Evolutionary conservation across 2,797 vertebrate species (phyloP), one percentile per base, ranked within the genome.

Genomic region (Chaetodon trifasciatus): DNA sequence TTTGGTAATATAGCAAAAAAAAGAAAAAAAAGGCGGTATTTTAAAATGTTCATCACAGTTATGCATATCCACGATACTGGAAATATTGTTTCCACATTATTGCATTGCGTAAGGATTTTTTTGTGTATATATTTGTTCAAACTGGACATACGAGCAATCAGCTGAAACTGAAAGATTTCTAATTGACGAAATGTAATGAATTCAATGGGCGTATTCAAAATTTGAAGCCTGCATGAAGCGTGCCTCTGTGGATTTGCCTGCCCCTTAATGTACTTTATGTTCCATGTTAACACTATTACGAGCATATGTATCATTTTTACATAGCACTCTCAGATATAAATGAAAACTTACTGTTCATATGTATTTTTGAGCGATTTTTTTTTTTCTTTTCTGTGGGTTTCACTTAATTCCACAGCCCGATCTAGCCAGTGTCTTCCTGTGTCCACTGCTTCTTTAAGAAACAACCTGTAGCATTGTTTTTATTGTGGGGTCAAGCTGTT

Each of bases 331-430:
- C 13, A 11, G n/a, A 58, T 61, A 69, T 63, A 63, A 76, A 73
- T 40, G 21, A 78, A 79, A 73, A 68, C 77, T 66, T 64, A 66
- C 5, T 44, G 72, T 53, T 70, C 42, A 42, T 75, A 23, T 82
- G 76, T 82, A 64, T 76, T 65, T 84, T 58, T 15, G 57, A 64
- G 53, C 58, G 16, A 7, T 37, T 69, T 69, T 77, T 6, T 1
- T 4, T 28, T 19, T 28, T 47, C 19, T 24, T 37, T 39, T 40
- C 60, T 67, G 74, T 80, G 67, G 70, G 65, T 76, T 17, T 57
- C 69, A 74, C 79, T 83, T 91, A 10, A 89, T 82, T 90, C 79
- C 76, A 88, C 70, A 85, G 78, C 83, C 86, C 71, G 70, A 46
- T 74, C 32, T 53, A 19, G 35, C 39, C 62, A 40, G 42, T 47